Evolutionary conservation across 2,113 vertebrate species (phyloP).

Genomic region (Galemys pyrenaicus): DNA sequence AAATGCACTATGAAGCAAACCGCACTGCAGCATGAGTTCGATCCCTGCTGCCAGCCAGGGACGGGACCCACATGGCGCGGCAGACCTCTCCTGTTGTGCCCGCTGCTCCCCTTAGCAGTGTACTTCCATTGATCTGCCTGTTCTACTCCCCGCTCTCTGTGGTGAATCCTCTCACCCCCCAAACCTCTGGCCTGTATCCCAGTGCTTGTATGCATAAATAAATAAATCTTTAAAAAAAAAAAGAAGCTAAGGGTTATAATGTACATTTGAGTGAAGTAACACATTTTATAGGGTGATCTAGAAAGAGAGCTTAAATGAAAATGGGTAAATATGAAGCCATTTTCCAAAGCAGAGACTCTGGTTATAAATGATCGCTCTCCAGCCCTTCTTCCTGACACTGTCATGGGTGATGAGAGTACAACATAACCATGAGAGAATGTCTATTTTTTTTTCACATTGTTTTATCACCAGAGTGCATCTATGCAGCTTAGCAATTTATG

Average conservation of each 20-base stretch:
- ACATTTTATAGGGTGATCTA: not conserved
- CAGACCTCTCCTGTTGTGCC: too few species aligned
- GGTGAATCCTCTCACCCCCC: too few species aligned
- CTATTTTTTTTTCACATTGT: constrained; percentile 5
- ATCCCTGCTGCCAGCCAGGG: too few species aligned
- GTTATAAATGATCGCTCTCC: not conserved
- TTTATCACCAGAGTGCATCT: not conserved
- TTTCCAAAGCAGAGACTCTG: not conserved
- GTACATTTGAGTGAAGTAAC: not conserved
- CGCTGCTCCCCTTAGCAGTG: too few species aligned
- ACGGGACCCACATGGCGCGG: too few species aligned
- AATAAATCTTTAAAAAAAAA: too few species aligned
- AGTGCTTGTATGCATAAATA: too few species aligned
- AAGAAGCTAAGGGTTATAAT: not conserved
- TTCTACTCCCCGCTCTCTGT: too few species aligned
- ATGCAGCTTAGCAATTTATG: not conserved
- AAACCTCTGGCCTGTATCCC: too few species aligned
- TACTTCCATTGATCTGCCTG: too few species aligned
- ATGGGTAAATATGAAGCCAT: not conserved
- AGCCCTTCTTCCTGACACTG: not conserved
- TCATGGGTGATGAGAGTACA: not conserved
- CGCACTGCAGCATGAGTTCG: too few species aligned
- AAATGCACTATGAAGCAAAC: too few species aligned
- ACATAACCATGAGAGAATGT: not conserved
- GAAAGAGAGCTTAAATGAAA: not conserved